Percentiles rank a stretch among this genome's conserved stretches.
Conservation (phyloP, 2,113 vertebrate genomes). For the Falcunculus frontatus region DNA sequence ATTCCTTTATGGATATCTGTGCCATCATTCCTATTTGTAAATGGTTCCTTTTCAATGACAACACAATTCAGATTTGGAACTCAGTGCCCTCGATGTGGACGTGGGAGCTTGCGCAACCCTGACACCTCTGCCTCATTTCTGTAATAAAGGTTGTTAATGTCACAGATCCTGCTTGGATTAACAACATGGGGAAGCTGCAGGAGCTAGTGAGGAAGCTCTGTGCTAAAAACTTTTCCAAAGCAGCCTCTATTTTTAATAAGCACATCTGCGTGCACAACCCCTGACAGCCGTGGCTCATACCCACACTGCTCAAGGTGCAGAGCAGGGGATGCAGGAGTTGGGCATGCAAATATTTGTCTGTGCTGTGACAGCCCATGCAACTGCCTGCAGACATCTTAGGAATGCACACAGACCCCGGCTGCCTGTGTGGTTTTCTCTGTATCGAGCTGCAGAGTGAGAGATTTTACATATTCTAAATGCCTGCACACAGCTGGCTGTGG, state of each 20-base stretch:
- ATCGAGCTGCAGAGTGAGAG: neutral
- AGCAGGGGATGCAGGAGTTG: neutral
- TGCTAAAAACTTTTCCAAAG: neutral
- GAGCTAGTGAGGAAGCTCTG: neutral
- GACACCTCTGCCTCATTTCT: neutral
- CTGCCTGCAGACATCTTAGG: neutral
- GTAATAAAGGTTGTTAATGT: neutral
- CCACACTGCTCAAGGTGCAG: neutral
- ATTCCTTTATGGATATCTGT: neutral
- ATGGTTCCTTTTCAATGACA: neutral
- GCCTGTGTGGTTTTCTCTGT: neutral
- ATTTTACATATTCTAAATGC: neutral
- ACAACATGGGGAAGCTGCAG: neutral
- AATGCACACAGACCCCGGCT: neutral
- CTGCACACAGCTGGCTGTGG: neutral
- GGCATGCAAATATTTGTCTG: neutral
- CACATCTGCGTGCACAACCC: neutral
- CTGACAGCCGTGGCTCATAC: rapidly evolving
- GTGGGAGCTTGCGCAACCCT: neutral
- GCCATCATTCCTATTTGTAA: neutral
- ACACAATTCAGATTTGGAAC: neutral
- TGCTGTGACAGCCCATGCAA: neutral
- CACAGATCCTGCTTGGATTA: neutral
- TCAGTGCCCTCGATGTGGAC: rapidly evolving
- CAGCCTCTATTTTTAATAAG: neutral